Evolutionary conservation across 2,888 invertebrate species (phyloP).

Genomic region (Oxytorus armatus): DNA sequence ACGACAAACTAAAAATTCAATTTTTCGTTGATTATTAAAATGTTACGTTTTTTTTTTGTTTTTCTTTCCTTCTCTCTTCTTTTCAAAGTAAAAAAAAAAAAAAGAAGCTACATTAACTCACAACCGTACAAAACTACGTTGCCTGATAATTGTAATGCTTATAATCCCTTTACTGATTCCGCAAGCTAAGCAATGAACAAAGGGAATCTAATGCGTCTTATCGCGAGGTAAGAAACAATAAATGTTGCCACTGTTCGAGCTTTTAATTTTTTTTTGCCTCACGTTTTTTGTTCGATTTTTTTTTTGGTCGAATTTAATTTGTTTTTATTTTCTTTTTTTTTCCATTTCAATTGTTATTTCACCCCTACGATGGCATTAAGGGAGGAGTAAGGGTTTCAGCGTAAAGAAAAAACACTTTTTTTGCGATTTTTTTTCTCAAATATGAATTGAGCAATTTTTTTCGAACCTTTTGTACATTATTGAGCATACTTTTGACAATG

Average conservation of each 20-base stretch:
- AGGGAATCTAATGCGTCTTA: constrained; percentile 70
- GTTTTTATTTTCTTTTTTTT: constrained; percentile 9
- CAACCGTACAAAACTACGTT: constrained; percentile 2
- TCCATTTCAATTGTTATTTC: too few relatives aligned
- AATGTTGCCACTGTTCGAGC: constrained; percentile 73
- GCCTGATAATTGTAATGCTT: constrained; percentile 70
- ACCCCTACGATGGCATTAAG: too few relatives aligned
- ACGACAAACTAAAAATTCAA: too few relatives aligned
- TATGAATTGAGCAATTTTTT: too few relatives aligned
- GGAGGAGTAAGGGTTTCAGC: too few relatives aligned
- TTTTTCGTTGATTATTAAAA: not conserved
- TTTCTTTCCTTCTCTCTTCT: constrained; percentile 8
- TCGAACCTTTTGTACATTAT: too few relatives aligned
- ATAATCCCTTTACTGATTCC: constrained; percentile 72
- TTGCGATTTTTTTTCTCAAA: too few relatives aligned
- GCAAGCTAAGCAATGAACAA: constrained; percentile 77
- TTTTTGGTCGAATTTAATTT: not conserved
- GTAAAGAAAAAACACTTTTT: too few relatives aligned
- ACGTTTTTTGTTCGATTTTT: constrained; percentile 1
- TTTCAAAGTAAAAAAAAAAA: not conserved
- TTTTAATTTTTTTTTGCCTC: constrained; percentile 80
- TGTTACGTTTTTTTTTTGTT: constrained; percentile 19
- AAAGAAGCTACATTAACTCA: too few relatives aligned
- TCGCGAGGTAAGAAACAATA: constrained; percentile 75
- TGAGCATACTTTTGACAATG: too few relatives aligned